These are phyloP conservation scores for Oryzias javanicus DNA, from an alignment of 2,113 vertebrate species.

Conservation along the genomic window DNA sequence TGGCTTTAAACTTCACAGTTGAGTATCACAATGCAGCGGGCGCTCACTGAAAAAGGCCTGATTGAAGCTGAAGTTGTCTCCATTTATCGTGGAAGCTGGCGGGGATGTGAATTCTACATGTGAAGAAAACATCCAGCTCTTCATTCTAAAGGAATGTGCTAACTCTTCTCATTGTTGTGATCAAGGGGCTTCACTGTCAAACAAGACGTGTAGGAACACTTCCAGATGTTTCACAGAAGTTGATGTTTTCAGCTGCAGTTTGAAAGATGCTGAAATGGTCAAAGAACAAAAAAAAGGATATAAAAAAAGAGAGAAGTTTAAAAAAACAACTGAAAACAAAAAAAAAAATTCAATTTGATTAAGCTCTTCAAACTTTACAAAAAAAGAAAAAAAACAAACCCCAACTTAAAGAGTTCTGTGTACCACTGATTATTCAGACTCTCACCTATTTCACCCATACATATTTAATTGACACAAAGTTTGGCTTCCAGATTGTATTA, in stretches of 20 bases:
- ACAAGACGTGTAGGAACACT: background rate
- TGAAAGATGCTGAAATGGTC: constrained; percentile 7
- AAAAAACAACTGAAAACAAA: too few relatives aligned
- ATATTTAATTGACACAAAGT: too few relatives aligned
- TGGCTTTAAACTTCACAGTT: constrained; percentile 24
- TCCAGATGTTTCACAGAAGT: background rate
- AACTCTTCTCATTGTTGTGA: background rate
- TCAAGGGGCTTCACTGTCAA: background rate
- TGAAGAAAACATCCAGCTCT: constrained; percentile 24
- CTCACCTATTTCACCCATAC: too few relatives aligned
- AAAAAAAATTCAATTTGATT: too few relatives aligned
- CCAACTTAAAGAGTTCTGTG: too few relatives aligned
- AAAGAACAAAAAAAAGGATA: background rate
- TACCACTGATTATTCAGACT: too few relatives aligned
- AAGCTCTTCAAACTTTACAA: too few relatives aligned
- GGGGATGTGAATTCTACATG: constrained; percentile 18
- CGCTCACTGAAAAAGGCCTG: constrained; percentile 2
- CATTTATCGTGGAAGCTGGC: constrained; percentile 20
- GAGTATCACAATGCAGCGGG: constrained; percentile 21
- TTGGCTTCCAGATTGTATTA: too few relatives aligned
- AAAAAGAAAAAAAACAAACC: too few relatives aligned
- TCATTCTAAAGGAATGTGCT: constrained; percentile 33
- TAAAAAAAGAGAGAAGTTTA: constrained; percentile 1
- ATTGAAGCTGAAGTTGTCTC: constrained; percentile 30
- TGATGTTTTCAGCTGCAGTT: background rate